Base-by-base conservation (phyloP, 1,140 invertebrate species). In the Trichonephila clavata region DNA sequence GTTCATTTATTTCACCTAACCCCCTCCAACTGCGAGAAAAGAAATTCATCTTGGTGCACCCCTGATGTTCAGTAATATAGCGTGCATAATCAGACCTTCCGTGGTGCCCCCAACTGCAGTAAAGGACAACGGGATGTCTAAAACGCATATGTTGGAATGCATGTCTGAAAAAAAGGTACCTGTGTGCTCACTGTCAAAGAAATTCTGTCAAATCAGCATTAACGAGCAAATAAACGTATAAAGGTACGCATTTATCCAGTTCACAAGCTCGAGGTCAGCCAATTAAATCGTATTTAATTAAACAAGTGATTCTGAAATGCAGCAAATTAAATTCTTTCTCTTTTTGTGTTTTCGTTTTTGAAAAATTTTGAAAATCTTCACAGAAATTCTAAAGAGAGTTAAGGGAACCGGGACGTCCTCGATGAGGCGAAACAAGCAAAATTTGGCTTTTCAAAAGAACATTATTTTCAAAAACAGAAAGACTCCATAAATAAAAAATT, bases 1-100 rank as follows among this genome's bases (percentile, higher is more conserved):
- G 86, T 77, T 77, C 68, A 32, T 24, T 77, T 20, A 77, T 77
- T 77, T 77, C 68, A 77, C 68, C 68, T 77, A 18, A 77, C 68
- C 68, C 60, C 81, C 50, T 21, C 81, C 81, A 39, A 83, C 50
- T 5, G 81, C 3, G 81, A 83, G 50, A 83, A 14, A 21, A n/a
- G 39, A 27, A 83, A 83, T 83, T 83, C 81, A 57, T 59, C 39
- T 59, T 59, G 81, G 20, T 5, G 50, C 43, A 59, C 81, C 50
- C 39, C 50, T 57, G 81, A 83, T 2, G 81, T 83, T 50, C 20
- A 4, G 81, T 83, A 83, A 83, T 83, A 83, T 59, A 83, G 39
- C 81, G 21, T 83, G 50, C 81, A 20, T 83, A 83, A 83, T 83
- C 81, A 83, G 39, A 59, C 50, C 43, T 14, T 83, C 50, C 8